Base-by-base conservation (phyloP, 2,797 vertebrate genomes). In the Otolemur crassicaudatus region DNA sequence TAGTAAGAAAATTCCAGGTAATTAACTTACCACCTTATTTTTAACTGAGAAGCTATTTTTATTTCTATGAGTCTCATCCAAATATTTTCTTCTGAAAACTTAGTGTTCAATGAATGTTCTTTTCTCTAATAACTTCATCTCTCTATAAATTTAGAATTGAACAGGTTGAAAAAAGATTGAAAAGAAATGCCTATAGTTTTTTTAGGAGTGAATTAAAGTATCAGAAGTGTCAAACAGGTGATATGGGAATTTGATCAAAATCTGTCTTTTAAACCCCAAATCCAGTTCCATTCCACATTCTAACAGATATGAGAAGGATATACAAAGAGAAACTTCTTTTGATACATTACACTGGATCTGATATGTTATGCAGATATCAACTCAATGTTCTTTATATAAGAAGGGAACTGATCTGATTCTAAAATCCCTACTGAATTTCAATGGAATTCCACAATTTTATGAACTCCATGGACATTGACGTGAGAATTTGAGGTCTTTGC, bases 391-490 rank as follows among this genome's bases (percentile, higher is more conserved):
- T 85, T 96, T 90, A 58, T 25, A 11, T 90, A 67, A 76, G 17
- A 12, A 23, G 2, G 6, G 7, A 20, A 3, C 46, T 49, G 53
- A 87, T 63, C 9, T 92, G 27, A 96, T 25, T 56, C 25, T 77
- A 81, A 89, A 94, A 75, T 82, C 34, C 8, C 31, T 65, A 69
- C 31, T 73, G 80, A 91, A 89, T 94, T 96, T 89, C n/a, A 95
- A 25, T 46, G 25, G 53, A 91, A 82, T 87, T 85, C 31, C 11
- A 72, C 14, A 82, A 79, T 91, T 46, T 27, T 94, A 43, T 79
- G 49, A 87, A 37, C 5, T 84, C 12, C 2, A 20, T 60, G 29
- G 65, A 7, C 8, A 83, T 27, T 81, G 34, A 90, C 69, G 37
- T 43, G 34, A 69, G 16, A 77, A 65, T 95, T 34, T 91, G 27